A percentile compares a stretch with the other conserved stretches of the same genome.
Evolutionary conservation across 1,140 invertebrate species (phyloP).

Genomic region (Phocides pigmalion): DNA sequence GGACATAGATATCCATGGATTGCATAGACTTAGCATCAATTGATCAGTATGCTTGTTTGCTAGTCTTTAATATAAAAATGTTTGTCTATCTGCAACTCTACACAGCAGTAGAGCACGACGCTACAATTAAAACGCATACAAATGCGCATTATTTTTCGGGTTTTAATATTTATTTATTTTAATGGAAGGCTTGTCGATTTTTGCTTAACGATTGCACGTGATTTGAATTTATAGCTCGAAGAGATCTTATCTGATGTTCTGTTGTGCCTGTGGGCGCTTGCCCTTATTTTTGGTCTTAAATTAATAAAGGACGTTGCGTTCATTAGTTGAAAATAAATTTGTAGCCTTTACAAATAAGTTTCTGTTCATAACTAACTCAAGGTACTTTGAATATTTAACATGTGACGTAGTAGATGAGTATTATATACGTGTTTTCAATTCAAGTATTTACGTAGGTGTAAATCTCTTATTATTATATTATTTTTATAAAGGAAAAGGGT

Average conservation of each 20-base stretch:
- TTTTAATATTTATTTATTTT: constrained; percentile 34
- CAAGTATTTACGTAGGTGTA: too few species aligned
- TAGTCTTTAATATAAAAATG: too few species aligned
- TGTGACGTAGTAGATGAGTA: too few species aligned
- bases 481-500: too few species aligned
- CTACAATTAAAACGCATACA: background rate
- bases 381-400: too few species aligned
- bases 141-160: constrained; percentile 21
- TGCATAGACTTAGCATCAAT: too few species aligned
- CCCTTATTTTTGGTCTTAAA: constrained; percentile 30
- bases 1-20: too few species aligned
- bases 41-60: too few species aligned
- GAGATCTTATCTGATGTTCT: constrained; percentile 27
- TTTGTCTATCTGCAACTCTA: too few species aligned
- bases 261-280: constrained; percentile 25
- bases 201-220: constrained; percentile 31
- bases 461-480: too few species aligned
- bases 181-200: constrained; percentile 33
- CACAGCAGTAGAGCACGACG: background rate
- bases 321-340: constrained; percentile 30
- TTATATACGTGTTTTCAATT: too few species aligned
- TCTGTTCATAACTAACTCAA: background rate
- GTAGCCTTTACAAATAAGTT: constrained; percentile 17
- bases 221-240: constrained; percentile 31
- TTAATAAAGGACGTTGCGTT: constrained; percentile 29